A percentile compares a stretch with the other conserved stretches of the same genome.
Evolutionary conservation across 2,797 vertebrate species (phyloP).

Genomic region (Cephalopachus bancanus): DNA sequence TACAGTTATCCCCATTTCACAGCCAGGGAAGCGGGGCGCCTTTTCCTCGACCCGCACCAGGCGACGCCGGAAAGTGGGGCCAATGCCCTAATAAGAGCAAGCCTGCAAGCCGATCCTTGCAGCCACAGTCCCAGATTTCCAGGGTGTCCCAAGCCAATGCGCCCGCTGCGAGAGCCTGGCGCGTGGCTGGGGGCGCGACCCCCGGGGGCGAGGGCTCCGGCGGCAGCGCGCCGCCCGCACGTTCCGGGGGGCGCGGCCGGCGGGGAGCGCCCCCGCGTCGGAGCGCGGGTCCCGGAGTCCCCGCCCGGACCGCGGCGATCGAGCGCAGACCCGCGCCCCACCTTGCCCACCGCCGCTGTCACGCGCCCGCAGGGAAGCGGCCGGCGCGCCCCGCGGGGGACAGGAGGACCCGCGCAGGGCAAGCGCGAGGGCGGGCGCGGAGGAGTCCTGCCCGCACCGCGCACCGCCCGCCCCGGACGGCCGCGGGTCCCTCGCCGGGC

Average conservation of each 20-base stretch:
- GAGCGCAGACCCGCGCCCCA: slow-evolving; percentile 38
- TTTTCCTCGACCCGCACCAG: no score
- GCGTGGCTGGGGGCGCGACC: neutral
- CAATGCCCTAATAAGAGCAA: slow-evolving; percentile 58
- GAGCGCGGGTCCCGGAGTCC: neutral
- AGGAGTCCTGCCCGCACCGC: neutral
- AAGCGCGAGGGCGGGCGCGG: neutral
- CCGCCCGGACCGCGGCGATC: neutral
- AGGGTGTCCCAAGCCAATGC: neutral
- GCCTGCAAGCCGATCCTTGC: slow-evolving; percentile 20
- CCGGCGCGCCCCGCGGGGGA: neutral
- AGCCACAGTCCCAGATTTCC: neutral
- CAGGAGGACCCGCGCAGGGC: neutral
- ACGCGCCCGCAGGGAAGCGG: slow-evolving; percentile 32
- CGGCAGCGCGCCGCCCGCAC: neutral
- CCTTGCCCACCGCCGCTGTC: slow-evolving; percentile 54
- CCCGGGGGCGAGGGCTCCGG: neutral
- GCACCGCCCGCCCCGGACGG: neutral
- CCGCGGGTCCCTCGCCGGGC: neutral
- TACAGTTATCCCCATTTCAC: neutral
- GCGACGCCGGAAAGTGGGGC: neutral
- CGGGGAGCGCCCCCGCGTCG: neutral
- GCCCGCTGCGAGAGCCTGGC: neutral
- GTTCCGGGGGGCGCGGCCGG: slow-evolving; percentile 12
- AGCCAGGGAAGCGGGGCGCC: neutral